Percentiles rank a stretch among this genome's conserved stretches.
Conservation (phyloP, 2,888 invertebrate genomes). For the Eilema griseolum region DNA sequence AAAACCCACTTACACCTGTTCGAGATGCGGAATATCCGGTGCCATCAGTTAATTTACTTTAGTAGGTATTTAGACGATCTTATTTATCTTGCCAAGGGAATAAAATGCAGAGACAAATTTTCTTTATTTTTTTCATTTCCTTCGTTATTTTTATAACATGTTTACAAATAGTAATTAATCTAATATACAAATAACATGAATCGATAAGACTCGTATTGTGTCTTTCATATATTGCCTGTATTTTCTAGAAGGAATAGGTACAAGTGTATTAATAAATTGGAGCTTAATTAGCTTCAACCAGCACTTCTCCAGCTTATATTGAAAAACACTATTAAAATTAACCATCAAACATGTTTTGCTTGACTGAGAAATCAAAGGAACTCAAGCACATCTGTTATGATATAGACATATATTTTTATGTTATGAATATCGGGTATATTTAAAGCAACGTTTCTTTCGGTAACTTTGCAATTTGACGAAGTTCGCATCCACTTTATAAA, state of each 20-base stretch:
- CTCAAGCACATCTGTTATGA: not conserved
- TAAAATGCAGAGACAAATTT: not conserved
- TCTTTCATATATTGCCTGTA: too few species aligned
- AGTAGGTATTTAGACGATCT: slow-evolving; percentile 33
- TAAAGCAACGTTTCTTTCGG: not conserved
- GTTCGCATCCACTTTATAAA: not conserved
- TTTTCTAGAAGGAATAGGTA: not conserved
- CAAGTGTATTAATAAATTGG: not conserved
- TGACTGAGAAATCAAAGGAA: too few species aligned
- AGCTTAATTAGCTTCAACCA: not conserved
- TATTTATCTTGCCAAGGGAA: slow-evolving; percentile 34
- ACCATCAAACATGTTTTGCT: too few species aligned
- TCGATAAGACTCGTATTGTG: not conserved
- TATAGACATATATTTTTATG: too few species aligned
- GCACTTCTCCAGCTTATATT: not conserved
- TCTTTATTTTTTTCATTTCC: not conserved
- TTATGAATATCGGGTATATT: too few species aligned
- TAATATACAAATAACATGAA: too few species aligned
- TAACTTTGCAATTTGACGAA: not conserved
- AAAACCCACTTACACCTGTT: slow-evolving; percentile 54
- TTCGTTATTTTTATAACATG: not conserved
- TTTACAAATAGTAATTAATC: not conserved
- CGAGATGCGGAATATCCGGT: slow-evolving; percentile 41
- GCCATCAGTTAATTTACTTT: slow-evolving; percentile 39
- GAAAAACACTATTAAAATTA: not conserved